Conservation (phyloP, 2,797 vertebrate genomes). For the Ciconia nigra region DNA sequence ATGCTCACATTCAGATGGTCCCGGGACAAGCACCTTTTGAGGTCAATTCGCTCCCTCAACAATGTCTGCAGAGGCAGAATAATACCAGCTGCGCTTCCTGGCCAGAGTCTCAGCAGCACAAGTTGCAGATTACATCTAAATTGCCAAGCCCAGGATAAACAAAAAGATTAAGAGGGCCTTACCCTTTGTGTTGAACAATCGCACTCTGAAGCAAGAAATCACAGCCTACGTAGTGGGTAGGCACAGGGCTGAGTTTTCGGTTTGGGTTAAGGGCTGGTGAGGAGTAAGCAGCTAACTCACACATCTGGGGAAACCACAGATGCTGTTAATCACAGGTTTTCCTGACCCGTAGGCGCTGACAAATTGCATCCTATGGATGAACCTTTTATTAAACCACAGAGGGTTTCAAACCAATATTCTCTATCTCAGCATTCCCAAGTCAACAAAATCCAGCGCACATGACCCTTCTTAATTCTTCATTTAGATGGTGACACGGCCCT, state of each 20-base stretch:
- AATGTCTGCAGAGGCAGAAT: neutral
- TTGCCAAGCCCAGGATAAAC: slow-evolving; percentile 52
- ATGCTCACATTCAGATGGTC: neutral
- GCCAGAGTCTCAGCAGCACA: neutral
- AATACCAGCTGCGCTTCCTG: slow-evolving; percentile 30
- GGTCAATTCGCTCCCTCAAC: neutral
- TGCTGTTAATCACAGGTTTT: slow-evolving; percentile 48
- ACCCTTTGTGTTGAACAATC: slow-evolving; percentile 44
- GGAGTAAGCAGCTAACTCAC: neutral
- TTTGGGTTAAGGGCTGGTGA: neutral
- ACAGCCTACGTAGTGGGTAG: neutral
- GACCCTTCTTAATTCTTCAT: neutral
- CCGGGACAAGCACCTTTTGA: neutral
- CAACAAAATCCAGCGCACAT: neutral
- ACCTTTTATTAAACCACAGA: slow-evolving; percentile 53
- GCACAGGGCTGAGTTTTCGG: neutral
- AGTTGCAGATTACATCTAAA: slow-evolving; percentile 40
- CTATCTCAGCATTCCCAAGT: neutral
- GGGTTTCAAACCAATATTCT: neutral
- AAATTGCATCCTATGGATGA: slow-evolving; percentile 55
- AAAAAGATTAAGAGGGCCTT: slow-evolving; percentile 52
- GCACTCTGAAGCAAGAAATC: slow-evolving; percentile 4
- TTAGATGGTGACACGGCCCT: neutral
- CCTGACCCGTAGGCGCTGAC: slow-evolving; percentile 50
- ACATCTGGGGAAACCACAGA: slow-evolving; percentile 49